A percentile compares a stretch with the other conserved stretches of the same genome.
These are phyloP conservation scores for Pipa parva DNA, from an alignment of 2,113 vertebrate species.

Conservation along the genomic window DNA sequence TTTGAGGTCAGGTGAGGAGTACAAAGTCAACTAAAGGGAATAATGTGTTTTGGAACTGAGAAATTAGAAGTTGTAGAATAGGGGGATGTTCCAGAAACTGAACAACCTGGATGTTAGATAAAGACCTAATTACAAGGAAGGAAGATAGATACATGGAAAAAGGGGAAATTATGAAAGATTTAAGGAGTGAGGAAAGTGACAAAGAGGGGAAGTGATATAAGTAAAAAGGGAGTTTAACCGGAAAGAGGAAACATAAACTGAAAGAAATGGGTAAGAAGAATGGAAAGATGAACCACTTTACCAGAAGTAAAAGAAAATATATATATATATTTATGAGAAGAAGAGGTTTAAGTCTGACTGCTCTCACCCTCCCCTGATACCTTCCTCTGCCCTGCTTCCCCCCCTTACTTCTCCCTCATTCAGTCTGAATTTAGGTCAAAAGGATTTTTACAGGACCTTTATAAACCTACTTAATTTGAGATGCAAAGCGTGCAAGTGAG, in stretches of 20 bases:
- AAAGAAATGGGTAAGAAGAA: too few species aligned
- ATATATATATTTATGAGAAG: neutral
- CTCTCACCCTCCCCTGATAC: neutral
- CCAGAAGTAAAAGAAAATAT: too few species aligned
- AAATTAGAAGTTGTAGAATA: too few species aligned
- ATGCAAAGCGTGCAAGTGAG: neutral
- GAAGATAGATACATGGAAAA: neutral
- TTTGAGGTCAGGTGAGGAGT: too few species aligned
- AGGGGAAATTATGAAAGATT: neutral
- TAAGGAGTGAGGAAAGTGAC: neutral
- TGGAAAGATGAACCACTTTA: too few species aligned
- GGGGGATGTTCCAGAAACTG: too few species aligned
- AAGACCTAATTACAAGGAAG: too few species aligned
- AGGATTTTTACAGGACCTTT: conserved; percentile 25
- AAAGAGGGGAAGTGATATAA: neutral
- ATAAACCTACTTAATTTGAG: conserved; percentile 5
- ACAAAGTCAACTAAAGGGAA: too few species aligned
- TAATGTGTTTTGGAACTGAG: too few species aligned
- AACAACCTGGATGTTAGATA: too few species aligned
- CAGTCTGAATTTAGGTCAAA: conserved; percentile 38
- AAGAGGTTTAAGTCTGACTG: neutral
- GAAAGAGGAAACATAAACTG: too few species aligned
- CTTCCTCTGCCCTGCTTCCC: neutral
- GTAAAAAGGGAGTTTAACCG: neutral
- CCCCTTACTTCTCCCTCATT: conserved; percentile 11